phyloP scores from a whole-genome alignment of 2,113 vertebrate genomes.

The Fulmarus glacialis region DNA sequence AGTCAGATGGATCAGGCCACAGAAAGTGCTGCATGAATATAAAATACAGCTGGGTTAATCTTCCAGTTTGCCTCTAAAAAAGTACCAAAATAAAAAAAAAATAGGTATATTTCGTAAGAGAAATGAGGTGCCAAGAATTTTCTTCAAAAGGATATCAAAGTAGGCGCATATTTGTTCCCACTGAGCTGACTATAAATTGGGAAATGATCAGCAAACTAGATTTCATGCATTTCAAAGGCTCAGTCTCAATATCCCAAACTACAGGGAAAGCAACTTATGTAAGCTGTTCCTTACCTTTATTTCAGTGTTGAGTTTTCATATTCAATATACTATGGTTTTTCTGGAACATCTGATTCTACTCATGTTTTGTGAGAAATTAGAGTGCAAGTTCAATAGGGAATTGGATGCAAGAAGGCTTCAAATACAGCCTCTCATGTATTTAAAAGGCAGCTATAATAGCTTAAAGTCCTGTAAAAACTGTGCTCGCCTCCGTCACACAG shows the following conservation, averaged over 20 bases:
- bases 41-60: not conserved
- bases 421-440: not conserved
- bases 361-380: conserved; percentile 10
- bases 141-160: not conserved
- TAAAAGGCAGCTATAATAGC: not conserved
- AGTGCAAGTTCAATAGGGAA: not conserved
- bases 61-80: not conserved
- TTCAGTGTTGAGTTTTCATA: conserved; percentile 1
- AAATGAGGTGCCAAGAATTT: not conserved
- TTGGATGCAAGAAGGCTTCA: not conserved
- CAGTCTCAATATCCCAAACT: not conserved
- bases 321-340: not conserved
- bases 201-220: conserved; percentile 2
- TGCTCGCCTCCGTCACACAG: not conserved
- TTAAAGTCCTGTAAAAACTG: not conserved
- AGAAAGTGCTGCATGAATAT: conserved; percentile 10
- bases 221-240: conserved; percentile 34
- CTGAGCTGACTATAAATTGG: not conserved
- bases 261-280: not conserved
- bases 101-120: not conserved
- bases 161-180: not conserved
- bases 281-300: not conserved
- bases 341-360: conserved; percentile 4
- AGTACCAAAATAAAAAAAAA: not conserved
- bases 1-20: not conserved